A percentile compares a stretch with the other conserved stretches of the same genome.
Conservation (phyloP, 2,113 vertebrate species). For the Podilymbus podiceps region DNA sequence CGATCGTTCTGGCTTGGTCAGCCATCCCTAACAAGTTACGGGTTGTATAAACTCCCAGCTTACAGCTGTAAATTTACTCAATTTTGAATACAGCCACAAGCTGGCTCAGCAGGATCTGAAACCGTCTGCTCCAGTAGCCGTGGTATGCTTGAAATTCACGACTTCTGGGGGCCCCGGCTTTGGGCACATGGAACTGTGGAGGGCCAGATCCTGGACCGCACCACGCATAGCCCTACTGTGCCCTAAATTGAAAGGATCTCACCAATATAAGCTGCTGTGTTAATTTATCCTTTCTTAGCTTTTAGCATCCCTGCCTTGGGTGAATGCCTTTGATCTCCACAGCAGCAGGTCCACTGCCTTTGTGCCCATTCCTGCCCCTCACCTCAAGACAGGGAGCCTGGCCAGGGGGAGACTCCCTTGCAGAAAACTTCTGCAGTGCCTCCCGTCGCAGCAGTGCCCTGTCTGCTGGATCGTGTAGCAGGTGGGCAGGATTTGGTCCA, state of each 20-base stretch:
- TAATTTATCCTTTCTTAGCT: background rate
- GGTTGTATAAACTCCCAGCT: conserved; percentile 69
- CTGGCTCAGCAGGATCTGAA: conserved; percentile 73
- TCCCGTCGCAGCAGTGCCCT: accelerated
- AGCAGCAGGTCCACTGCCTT: background rate
- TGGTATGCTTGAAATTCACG: conserved; percentile 24
- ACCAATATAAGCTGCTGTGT: background rate
- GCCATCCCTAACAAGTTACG: conserved; percentile 70
- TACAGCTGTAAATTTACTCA: conserved; percentile 67
- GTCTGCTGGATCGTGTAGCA: background rate
- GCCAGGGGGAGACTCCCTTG: background rate
- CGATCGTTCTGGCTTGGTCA: conserved; percentile 56
- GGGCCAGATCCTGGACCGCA: background rate
- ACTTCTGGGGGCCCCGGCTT: background rate
- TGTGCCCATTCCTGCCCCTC: background rate
- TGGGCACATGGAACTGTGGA: background rate
- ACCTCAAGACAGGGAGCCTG: background rate
- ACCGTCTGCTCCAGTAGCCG: conserved; percentile 56
- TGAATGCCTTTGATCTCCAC: background rate
- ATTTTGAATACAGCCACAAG: conserved; percentile 70
- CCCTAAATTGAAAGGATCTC: background rate
- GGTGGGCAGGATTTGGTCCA: background rate
- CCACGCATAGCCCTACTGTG: background rate
- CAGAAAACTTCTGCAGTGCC: background rate
- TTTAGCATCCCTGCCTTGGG: background rate